Conservation (phyloP, 1,140 invertebrate species). For the Cherax destructor region DNA sequence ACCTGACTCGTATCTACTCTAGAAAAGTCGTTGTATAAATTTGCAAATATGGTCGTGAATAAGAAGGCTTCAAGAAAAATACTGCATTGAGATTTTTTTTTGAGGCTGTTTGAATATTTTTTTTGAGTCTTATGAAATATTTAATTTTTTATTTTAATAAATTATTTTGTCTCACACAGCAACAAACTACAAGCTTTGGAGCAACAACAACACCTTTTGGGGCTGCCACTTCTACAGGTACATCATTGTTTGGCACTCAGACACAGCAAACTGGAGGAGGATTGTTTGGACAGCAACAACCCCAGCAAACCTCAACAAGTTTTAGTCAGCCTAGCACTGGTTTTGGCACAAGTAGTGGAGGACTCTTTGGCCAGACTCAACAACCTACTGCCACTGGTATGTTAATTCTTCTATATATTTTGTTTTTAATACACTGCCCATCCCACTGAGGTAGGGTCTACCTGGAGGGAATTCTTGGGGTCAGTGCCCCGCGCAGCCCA, state of each 20-base stretch:
- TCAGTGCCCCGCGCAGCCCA: too few species aligned
- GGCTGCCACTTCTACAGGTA: conserved; percentile 39
- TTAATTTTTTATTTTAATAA: background rate
- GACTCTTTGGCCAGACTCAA: conserved; percentile 77
- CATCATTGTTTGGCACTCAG: conserved; percentile 61
- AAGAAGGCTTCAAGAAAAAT: too few species aligned
- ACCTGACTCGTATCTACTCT: too few species aligned
- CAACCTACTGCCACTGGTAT: conserved; percentile 53
- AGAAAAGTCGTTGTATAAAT: too few species aligned
- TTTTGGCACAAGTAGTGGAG: conserved; percentile 72
- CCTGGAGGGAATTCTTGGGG: too few species aligned
- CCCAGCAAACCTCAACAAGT: conserved; percentile 32
- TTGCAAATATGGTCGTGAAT: too few species aligned
- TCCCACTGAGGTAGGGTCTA: too few species aligned
- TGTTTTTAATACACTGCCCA: too few species aligned
- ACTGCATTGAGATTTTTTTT: too few species aligned
- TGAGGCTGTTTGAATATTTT: too few species aligned
- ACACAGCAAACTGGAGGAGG: conserved; percentile 24
- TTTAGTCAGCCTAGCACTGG: conserved; percentile 40
- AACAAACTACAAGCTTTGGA: conserved; percentile 60
- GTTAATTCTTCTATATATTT: too few species aligned
- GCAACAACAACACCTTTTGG: conserved; percentile 56
- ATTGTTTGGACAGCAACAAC: conserved; percentile 53
- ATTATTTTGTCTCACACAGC: background rate
- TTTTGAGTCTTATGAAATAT: too few species aligned